Conservation (phyloP, 2,888 invertebrate species). For the Phasia obesa region DNA sequence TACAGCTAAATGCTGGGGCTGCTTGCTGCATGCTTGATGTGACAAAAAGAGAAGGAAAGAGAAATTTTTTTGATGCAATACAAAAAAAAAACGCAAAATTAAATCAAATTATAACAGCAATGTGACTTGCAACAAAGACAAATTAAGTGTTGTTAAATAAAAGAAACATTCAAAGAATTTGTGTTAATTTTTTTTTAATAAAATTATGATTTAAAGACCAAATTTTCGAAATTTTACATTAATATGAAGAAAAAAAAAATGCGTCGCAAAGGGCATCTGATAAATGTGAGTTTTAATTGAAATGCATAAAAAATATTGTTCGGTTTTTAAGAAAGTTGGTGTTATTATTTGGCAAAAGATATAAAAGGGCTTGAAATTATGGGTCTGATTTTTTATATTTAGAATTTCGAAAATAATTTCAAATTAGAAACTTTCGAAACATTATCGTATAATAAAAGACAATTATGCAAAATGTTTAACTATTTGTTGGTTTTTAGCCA, state of each 20-base stretch:
- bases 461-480: no score
- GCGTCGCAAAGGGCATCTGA: not conserved
- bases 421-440: no score
- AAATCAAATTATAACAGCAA: conserved; percentile 67
- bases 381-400: no score
- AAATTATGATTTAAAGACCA: conserved; percentile 26
- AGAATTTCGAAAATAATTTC: no score
- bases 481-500: no score
- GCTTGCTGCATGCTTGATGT: conserved; percentile 55
- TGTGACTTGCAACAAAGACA: conserved; percentile 62
- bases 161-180: conserved; percentile 56
- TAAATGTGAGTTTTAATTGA: not conserved
- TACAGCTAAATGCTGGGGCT: conserved; percentile 46
- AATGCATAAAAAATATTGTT: not conserved
- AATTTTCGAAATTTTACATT: conserved; percentile 26
- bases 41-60: conserved; percentile 38
- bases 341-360: no score
- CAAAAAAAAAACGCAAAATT: conserved; percentile 28
- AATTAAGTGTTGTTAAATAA: conserved; percentile 58
- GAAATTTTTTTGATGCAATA: conserved; percentile 34
- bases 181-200: conserved; percentile 3
- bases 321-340: no score
- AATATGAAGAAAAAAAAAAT: not conserved
- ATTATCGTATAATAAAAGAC: no score
- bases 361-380: no score